Conservation (phyloP, 1,140 invertebrate species). For the Apis mellifera region DNA sequence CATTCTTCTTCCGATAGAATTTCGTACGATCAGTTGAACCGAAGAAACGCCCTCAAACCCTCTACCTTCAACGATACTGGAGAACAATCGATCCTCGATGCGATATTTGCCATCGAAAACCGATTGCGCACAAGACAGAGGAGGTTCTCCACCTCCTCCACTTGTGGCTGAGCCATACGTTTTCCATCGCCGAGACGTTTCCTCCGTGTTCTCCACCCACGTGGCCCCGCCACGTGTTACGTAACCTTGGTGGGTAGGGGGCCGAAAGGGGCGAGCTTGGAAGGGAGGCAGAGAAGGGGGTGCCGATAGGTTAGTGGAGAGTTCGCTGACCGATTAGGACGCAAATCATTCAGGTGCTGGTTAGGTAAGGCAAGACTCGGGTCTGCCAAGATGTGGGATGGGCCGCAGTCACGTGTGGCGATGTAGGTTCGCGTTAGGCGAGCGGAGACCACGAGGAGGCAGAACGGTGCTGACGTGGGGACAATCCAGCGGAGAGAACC, state of each 20-base stretch:
- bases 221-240: slow-evolving; percentile 53
- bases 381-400: slow-evolving; percentile 61
- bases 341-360: slow-evolving; percentile 75
- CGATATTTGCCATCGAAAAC: neutral
- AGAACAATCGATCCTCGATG: neutral
- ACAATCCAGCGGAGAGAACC: slow-evolving; percentile 62
- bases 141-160: neutral
- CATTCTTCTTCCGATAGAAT: too few species aligned
- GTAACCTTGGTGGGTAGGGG: slow-evolving; percentile 35
- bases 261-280: slow-evolving; percentile 1
- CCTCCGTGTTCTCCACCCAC: slow-evolving; percentile 67
- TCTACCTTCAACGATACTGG: neutral
- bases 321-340: slow-evolving; percentile 75
- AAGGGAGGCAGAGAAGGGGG: slow-evolving; percentile 16
- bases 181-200: slow-evolving; percentile 59
- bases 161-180: slow-evolving; percentile 29
- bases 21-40: too few species aligned
- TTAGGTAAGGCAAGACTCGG: slow-evolving; percentile 67
- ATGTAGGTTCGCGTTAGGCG: slow-evolving; percentile 72
- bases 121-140: neutral
- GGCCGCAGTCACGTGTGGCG: slow-evolving; percentile 75
- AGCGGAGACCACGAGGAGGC: slow-evolving; percentile 48
- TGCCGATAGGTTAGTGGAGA: slow-evolving; percentile 49
- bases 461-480: slow-evolving; percentile 67
- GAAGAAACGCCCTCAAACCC: neutral